Conservation (phyloP, 2,888 invertebrate genomes). For the Netelia melanura region DNA sequence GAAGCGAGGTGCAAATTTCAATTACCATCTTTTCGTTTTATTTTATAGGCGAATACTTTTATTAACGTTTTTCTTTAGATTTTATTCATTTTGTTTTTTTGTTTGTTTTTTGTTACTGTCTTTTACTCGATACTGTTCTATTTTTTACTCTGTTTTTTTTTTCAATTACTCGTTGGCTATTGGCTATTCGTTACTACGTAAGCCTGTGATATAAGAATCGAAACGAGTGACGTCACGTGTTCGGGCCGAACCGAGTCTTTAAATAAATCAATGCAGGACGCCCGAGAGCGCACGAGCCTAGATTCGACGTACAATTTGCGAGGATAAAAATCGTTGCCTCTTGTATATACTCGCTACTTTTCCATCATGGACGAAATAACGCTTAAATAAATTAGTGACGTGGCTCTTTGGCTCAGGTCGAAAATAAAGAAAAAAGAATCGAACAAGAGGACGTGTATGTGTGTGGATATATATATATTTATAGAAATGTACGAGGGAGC, state of each 20-base stretch:
- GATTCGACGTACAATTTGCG: slow-evolving; percentile 68
- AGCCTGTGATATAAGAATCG: neutral
- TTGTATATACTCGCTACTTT: slow-evolving; percentile 59
- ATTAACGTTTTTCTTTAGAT: too few relatives aligned
- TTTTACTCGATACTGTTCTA: too few relatives aligned
- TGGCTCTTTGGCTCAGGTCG: neutral
- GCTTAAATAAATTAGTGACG: slow-evolving; percentile 74
- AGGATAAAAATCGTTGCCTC: slow-evolving; percentile 64
- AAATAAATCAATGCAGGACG: neutral
- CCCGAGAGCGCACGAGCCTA: slow-evolving; percentile 23
- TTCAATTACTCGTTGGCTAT: too few relatives aligned
- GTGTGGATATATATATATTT: neutral
- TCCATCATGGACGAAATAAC: slow-evolving; percentile 69
- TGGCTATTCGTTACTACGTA: too few relatives aligned
- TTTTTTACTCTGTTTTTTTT: too few relatives aligned
- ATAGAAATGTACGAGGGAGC: neutral
- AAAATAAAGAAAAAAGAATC: neutral
- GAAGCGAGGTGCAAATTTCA: too few relatives aligned
- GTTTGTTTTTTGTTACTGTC: too few relatives aligned
- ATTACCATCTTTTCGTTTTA: too few relatives aligned
- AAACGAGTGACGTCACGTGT: neutral
- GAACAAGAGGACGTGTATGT: neutral
- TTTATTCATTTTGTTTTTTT: too few relatives aligned
- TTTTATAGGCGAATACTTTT: too few relatives aligned
- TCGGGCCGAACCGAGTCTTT: neutral